phyloP scores from a whole-genome alignment of 2,113 vertebrate species.

The Cisticola juncidis region DNA sequence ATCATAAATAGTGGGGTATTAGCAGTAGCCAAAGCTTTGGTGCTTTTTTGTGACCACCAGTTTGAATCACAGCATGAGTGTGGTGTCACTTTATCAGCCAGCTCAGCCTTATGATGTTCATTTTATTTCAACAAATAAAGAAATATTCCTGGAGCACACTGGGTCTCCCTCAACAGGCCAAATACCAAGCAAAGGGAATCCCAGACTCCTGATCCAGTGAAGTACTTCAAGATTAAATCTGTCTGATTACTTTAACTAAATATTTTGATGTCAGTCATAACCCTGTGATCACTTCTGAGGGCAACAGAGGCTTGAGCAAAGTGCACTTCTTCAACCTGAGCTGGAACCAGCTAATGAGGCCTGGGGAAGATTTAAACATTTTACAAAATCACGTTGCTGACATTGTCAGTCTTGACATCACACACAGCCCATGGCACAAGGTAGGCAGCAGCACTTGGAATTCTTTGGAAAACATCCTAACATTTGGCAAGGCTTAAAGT shows the following conservation, averaged over 20 bases:
- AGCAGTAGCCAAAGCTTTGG: background rate
- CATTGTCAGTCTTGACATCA: constrained; percentile 74
- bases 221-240: background rate
- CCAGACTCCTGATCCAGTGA: background rate
- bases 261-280: constrained; percentile 84
- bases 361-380: constrained; percentile 69
- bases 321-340: constrained; percentile 81
- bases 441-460: background rate
- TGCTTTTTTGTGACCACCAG: background rate
- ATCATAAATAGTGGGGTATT: background rate
- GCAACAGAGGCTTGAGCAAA: constrained; percentile 72
- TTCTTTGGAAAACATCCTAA: background rate
- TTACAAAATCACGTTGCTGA: constrained; percentile 75
- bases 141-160: background rate
- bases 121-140: background rate
- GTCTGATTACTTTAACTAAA: constrained; percentile 10
- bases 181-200: background rate
- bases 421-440: constrained; percentile 80
- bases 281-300: constrained; percentile 75
- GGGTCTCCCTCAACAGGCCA: background rate
- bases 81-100: background rate
- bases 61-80: background rate
- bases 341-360: constrained; percentile 81
- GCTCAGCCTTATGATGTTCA: background rate
- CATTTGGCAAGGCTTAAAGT: background rate